phyloP scores from a whole-genome alignment of 2,113 vertebrate species.

The Dryoscopus gambensis region DNA sequence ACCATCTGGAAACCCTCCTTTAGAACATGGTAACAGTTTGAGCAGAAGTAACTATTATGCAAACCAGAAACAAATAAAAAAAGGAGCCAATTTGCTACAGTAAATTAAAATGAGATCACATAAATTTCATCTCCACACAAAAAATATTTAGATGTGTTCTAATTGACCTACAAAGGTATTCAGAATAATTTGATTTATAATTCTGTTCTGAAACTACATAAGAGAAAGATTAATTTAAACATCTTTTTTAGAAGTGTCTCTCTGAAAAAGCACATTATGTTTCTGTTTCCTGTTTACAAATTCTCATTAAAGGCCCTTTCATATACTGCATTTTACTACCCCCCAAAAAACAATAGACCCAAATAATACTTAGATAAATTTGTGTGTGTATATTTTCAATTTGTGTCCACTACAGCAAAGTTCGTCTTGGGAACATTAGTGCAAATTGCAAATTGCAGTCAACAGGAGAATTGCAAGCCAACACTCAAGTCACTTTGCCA shows the following conservation, averaged over 20 bases:
- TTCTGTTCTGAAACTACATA: neutral
- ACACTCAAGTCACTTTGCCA: neutral
- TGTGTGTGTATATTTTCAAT: neutral
- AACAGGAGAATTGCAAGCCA: neutral
- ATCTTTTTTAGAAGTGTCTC: neutral
- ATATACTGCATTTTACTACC: neutral
- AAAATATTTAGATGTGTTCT: slow-evolving; percentile 54
- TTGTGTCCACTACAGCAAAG: neutral
- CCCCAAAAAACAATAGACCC: accelerated
- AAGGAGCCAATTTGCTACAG: slow-evolving; percentile 58
- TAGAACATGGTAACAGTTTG: slow-evolving; percentile 14
- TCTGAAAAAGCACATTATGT: neutral
- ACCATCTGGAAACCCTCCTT: slow-evolving; percentile 24
- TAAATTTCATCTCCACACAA: slow-evolving; percentile 41
- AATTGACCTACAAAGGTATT: slow-evolving; percentile 2
- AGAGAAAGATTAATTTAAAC: neutral
- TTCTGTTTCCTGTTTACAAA: neutral
- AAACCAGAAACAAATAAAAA: slow-evolving; percentile 67
- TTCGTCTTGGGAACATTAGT: neutral
- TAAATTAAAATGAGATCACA: slow-evolving; percentile 69
- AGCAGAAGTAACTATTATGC: slow-evolving; percentile 43
- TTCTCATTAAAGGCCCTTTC: neutral
- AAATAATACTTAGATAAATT: neutral
- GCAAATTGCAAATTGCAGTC: neutral
- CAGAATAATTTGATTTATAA: neutral